Conservation (phyloP, 2,797 vertebrate species). For the Pipistrellus pygmaeus region DNA sequence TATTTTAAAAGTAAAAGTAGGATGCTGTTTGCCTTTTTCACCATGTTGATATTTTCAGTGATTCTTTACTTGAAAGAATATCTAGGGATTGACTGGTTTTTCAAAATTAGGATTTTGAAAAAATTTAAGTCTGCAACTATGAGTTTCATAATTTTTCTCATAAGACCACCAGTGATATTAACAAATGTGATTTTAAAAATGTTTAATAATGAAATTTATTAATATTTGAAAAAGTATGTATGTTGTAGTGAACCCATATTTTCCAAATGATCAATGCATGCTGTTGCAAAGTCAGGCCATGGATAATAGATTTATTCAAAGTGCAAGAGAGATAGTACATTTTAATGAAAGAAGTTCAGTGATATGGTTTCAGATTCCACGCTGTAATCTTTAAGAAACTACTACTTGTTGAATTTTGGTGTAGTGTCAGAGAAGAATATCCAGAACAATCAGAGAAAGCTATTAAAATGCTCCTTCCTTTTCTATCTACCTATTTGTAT, state of each 20-base stretch:
- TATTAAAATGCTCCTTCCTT: not conserved
- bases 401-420: constrained; percentile 8
- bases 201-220: constrained; percentile 8
- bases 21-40: not conserved
- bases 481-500: not conserved
- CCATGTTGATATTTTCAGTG: not conserved
- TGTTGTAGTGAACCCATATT: not conserved
- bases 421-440: constrained; percentile 5
- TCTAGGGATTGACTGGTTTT: not conserved
- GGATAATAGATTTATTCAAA: not conserved
- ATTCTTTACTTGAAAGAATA: constrained; percentile 13
- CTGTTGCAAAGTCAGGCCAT: not conserved
- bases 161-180: constrained; percentile 2
- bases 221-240: not conserved
- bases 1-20: constrained; percentile 4
- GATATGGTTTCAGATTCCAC: constrained; percentile 9
- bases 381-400: constrained; percentile 24
- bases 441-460: not conserved
- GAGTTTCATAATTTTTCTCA: constrained; percentile 25
- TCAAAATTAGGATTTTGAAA: constrained; percentile 57
- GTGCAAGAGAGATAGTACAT: not conserved
- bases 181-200: constrained; percentile 26
- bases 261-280: not conserved
- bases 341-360: not conserved
- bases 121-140: not conserved